Conservation (phyloP, 1,140 invertebrate genomes). For the Drosophila littoralis region DNA sequence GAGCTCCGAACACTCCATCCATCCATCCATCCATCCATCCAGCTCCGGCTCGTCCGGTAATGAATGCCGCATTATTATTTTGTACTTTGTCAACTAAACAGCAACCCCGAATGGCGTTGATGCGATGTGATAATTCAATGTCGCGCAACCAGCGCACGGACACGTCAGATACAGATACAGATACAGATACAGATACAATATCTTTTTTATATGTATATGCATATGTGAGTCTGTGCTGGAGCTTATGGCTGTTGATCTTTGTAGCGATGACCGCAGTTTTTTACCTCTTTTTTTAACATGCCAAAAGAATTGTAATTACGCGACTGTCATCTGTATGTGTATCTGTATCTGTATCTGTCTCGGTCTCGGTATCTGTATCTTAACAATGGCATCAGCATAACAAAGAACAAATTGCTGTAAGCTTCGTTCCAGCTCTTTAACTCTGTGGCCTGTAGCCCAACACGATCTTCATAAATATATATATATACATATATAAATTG, state of each 20-base stretch:
- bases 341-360: conserved; percentile 49
- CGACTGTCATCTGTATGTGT: conserved; percentile 55
- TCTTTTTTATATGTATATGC: conserved; percentile 60
- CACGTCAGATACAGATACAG: conserved; percentile 60
- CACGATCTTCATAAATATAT: neutral
- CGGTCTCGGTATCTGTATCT: conserved; percentile 28
- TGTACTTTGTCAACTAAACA: conserved; percentile 74
- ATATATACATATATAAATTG: too few relatives aligned
- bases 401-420: conserved; percentile 73
- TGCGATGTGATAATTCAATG: conserved; percentile 78
- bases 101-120: conserved; percentile 47
- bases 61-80: conserved; percentile 80
- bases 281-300: conserved; percentile 57
- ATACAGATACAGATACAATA: conserved; percentile 11
- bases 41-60: conserved; percentile 8
- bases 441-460: conserved; percentile 1
- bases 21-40: neutral
- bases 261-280: conserved; percentile 67
- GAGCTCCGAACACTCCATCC: neutral
- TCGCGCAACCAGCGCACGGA: conserved; percentile 68
- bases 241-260: conserved; percentile 58
- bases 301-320: conserved; percentile 81
- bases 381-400: conserved; percentile 77
- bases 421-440: conserved; percentile 38
- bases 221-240: conserved; percentile 11